Conservation (phyloP, 2,888 invertebrate genomes). For the Neuroscelio doddi region DNA sequence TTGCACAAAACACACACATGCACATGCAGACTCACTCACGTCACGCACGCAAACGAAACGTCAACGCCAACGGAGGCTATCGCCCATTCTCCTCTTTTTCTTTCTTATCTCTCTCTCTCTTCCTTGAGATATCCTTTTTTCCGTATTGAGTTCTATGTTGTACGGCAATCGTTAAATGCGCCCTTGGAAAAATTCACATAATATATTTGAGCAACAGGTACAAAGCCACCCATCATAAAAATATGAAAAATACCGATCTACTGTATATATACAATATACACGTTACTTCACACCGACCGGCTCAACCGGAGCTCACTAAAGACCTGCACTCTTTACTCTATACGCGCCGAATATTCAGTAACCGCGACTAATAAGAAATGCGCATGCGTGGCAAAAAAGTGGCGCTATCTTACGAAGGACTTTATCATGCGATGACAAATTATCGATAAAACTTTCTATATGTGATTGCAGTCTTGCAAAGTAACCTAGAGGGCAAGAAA, state of each 20-base stretch:
- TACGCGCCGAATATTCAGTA: no score
- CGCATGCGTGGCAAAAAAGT: no score
- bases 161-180: background rate
- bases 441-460: no score
- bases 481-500: no score
- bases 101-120: conserved; percentile 18
- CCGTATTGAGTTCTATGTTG: background rate
- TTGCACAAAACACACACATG: background rate
- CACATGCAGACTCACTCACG: background rate
- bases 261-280: background rate
- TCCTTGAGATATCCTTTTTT: conserved; percentile 24
- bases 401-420: no score
- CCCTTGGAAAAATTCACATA: background rate
- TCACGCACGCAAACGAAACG: conserved; percentile 3
- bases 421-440: no score
- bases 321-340: no score
- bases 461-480: no score
- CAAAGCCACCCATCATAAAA: conserved; percentile 55
- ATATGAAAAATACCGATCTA: background rate
- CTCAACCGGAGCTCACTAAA: conserved; percentile 3
- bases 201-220: conserved; percentile 62
- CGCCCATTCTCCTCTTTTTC: background rate
- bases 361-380: no score
- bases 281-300: conserved; percentile 1
- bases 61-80: background rate